Base-by-base conservation (phyloP, 2,888 invertebrate species). In the Lycocerus yunnanus region DNA sequence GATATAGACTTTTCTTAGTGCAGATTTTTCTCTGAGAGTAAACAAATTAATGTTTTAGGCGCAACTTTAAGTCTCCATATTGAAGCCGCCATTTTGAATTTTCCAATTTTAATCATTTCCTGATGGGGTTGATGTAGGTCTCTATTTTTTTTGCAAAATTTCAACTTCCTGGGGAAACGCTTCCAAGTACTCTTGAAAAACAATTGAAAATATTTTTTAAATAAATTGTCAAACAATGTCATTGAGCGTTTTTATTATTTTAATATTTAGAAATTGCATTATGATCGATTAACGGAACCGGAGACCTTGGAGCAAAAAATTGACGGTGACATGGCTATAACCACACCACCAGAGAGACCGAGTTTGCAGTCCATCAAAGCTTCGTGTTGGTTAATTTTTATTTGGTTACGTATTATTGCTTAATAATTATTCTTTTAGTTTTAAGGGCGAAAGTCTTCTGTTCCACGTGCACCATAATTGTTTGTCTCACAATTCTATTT, bases 401-500 rank as follows among this genome's bases (percentile, higher is more conserved):
- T 15, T 59, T 14, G 24, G 13, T 3, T 58, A 14, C 10, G 27
- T 9, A 18, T n/a, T n/a, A n/a, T 59, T 66, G 9, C 21, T 15
- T 11, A 58, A n/a, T 6, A 15, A n/a, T 15, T 11, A 15, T 16
- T 24, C 1, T 73, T 73, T 68, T 18, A 76, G 76, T 73, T 60
- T 24, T 66, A 58, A 74, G 61, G 20, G 1, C 61, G 5, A 66
- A 67, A 24, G 43, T 16, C 16, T 66, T 59, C 15, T 71, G 73
- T 68, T 68, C 76, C n/a, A 69, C 66, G 15, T 71, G 60, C n/a
- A 27, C 63, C 16, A 27, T 71, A 27, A 18, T 71, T 43, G 20
- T 72, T 15, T 76, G 71, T 13, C 9, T 73, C 8, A 13, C 69
- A 10, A 21, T 76, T 2, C 21, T 76, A 11, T 59, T 74, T 43